Percentiles rank a stretch among this genome's conserved stretches.
phyloP scores from a whole-genome alignment of 2,113 vertebrate genomes.

The Anseranas semipalmata region DNA sequence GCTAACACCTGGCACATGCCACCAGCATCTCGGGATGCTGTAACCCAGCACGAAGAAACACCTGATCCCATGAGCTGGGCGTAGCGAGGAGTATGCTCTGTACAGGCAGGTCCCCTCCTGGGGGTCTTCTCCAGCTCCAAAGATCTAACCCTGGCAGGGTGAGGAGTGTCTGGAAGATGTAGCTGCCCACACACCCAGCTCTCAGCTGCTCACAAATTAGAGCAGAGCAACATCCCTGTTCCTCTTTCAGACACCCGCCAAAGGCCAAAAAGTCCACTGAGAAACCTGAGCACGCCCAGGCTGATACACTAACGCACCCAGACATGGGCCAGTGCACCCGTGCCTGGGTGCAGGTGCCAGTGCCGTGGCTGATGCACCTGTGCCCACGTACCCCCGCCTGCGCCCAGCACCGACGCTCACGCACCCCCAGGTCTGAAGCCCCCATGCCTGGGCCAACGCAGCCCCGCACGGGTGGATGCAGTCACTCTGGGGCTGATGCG shows the following conservation, averaged over 20 bases:
- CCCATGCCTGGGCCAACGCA: background rate
- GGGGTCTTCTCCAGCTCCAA: background rate
- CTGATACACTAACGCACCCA: background rate
- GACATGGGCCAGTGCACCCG: fast-evolving
- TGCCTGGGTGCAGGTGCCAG: too few relatives aligned
- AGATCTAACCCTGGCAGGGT: background rate
- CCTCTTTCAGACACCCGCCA: background rate
- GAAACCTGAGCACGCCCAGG: background rate
- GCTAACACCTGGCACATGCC: background rate
- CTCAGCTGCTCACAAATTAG: background rate
- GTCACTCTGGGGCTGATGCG: background rate
- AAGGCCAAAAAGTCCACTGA: background rate
- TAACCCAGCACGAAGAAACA: background rate
- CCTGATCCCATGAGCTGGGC: background rate
- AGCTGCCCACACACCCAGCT: background rate
- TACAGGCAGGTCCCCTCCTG: background rate
- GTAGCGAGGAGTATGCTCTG: background rate
- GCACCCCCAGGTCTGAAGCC: background rate
- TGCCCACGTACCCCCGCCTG: background rate
- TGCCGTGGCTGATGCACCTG: background rate
- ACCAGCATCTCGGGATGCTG: background rate
- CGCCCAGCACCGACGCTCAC: fast-evolving
- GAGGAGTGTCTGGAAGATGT: background rate
- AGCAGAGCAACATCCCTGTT: background rate
- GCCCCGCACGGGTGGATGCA: background rate